Evolutionary conservation across 2,888 invertebrate genomes (phyloP), one percentile per base, ranked within the genome.

Genomic region (Brachypterus glaber): DNA sequence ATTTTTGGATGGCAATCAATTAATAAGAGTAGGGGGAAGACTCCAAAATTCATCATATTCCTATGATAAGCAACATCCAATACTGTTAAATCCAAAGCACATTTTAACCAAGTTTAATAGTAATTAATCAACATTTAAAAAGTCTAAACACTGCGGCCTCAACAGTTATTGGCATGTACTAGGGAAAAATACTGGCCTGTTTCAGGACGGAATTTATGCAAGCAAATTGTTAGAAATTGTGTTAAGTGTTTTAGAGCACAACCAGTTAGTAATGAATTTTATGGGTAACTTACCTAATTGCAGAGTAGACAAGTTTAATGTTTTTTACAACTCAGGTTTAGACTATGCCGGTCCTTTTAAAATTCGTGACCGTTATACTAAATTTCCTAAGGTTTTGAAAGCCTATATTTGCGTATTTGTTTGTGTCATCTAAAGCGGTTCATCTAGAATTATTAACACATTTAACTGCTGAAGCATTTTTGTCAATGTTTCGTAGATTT

Each of bases 271-370:
- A 30, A 18, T 1, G 39, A 39, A 52, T 15, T 4, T 45, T 2
- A 57, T 57, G 53, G 54, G 50, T 4, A 36, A 53, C 34, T 39
- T 54, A 27, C 54, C 55, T 1, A 21, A 31, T 7, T 26, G 11
- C n/a, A 37, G 54, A 18, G 40, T 53, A 1, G 46, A 37, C 2
- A 13, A 24, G 8, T 35, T 35, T 3, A 24, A 43, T 13, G 50
- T 53, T 3, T 58, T 57, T 41, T 13, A n/a, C 3, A 46, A 51
- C 17, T 37, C 40, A 1, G 57, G 53, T 7, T 37, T 49, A 1
- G 54, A 54, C 33, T 55, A 47, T 37, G 51, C 45, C 14, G 54
- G 53, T 12, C 54, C 50, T 9, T 47, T 54, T 34, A 31, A 35
- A 3, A 21, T 54, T 0, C 55, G 53, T 25, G 51, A 54, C 35